Base-by-base conservation (phyloP, 2,797 vertebrate species). In the Channa striata region DNA sequence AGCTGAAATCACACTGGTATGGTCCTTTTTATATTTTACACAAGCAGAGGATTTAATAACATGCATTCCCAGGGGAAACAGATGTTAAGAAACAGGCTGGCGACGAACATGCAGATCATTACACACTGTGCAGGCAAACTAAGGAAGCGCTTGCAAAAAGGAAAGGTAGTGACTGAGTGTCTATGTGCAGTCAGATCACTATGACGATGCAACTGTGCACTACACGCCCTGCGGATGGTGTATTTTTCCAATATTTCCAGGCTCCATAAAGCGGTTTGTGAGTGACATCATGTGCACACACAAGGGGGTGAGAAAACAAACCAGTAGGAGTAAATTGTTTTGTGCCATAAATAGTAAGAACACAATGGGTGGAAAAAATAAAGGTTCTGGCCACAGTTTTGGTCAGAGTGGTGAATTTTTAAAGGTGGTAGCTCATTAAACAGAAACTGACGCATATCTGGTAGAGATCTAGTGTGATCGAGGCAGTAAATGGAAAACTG, bases 121-220 rank as follows among this genome's bases (percentile, higher is more conserved):
- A 91, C 91, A 92, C 75, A 91, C 86, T 89, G 87, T 78, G 72
- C 85, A 89, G 79, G 88, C 89, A 91, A 90, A 92, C 83, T 90
- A 91, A 89, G 78, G 90, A 91, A 94, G 91, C 91, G 84, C 72
- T 86, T 88, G 79, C 70, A 86, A 87, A 52, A 68, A 58, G 59
- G 87, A 43, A 83, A 77, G 86, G 83, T 64, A 77, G 52, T 81
- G 88, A 91, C 74, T 52, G 21, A 71, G 42, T 52, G 44, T 60
- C 43, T 53, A 43, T 30, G 25, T 30, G 25, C 25, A 30, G 25
- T 30, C 25, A 49, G 25, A 12, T 62, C 11, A 60, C 39, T 23
- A 14, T 50, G 39, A 58, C 44, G 30, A 3, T 4, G 16, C 14
- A 43, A 37, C 14, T 53, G 10, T 48, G 23, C 37, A 48, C 16